phyloP scores from a whole-genome alignment of 2,888 invertebrate genomes.

The Nasonia oneida region DNA sequence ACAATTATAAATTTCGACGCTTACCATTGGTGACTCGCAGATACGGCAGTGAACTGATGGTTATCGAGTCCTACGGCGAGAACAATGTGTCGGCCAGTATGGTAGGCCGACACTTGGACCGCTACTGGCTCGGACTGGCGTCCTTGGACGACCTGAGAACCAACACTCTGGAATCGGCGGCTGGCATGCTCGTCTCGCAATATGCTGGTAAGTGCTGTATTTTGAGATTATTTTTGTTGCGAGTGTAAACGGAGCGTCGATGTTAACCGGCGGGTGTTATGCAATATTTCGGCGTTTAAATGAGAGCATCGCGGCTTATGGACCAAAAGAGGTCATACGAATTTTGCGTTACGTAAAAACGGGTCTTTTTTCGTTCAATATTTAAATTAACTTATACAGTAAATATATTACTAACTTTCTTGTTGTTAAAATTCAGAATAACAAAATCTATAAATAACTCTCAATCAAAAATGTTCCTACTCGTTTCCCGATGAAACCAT shows the following conservation, averaged over 20 bases:
- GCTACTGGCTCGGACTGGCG: slow-evolving; percentile 95
- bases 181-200: slow-evolving; percentile 93
- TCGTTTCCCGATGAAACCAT: background rate
- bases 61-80: slow-evolving; percentile 93
- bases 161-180: slow-evolving; percentile 96
- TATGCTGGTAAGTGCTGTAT: slow-evolving; percentile 86
- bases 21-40: slow-evolving; percentile 79
- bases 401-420: no score
- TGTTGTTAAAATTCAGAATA: no score
- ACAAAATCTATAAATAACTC: no score
- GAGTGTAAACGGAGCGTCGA: background rate
- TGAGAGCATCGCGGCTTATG: background rate
- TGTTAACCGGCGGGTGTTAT: background rate
- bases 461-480: background rate
- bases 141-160: slow-evolving; percentile 95
- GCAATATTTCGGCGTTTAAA: background rate
- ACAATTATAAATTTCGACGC: background rate
- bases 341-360: background rate
- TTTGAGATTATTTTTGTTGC: slow-evolving; percentile 20
- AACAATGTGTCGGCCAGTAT: slow-evolving; percentile 94
- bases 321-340: background rate
- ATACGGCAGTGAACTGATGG: slow-evolving; percentile 96
- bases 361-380: background rate
- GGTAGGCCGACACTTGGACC: slow-evolving; percentile 85
- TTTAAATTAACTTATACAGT: background rate